A percentile compares a stretch with the other conserved stretches of the same genome.
Evolutionary conservation across 2,113 vertebrate genomes (phyloP).

Genomic region (Maylandia zebra): DNA sequence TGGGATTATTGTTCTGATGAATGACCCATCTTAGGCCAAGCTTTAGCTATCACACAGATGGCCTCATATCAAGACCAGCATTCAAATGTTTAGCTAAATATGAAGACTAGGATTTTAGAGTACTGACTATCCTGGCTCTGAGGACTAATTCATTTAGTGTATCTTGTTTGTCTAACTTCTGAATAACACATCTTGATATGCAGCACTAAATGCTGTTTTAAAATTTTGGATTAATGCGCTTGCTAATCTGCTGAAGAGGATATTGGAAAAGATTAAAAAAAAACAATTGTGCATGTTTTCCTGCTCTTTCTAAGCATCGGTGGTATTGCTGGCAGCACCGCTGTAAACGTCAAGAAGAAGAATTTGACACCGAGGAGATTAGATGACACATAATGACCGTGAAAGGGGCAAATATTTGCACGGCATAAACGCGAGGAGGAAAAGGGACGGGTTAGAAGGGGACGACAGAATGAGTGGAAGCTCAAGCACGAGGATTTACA

Average conservation of each 20-base stretch:
- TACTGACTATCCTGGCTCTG: not conserved
- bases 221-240: not conserved
- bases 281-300: not conserved
- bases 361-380: not conserved
- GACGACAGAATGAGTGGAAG: conserved; percentile 1
- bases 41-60: not conserved
- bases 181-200: not conserved
- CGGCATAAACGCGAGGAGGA: not conserved
- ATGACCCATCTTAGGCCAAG: not conserved
- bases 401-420: not conserved
- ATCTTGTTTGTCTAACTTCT: not conserved
- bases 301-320: not conserved
- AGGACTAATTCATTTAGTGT: not conserved
- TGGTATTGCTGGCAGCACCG: not conserved
- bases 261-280: not conserved
- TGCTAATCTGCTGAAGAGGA: not conserved
- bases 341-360: not conserved
- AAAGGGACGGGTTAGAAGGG: not conserved
- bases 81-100: not conserved
- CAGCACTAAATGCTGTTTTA: not conserved
- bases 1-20: not conserved
- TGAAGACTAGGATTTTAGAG: not conserved
- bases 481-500: not conserved
- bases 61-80: not conserved
- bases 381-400: not conserved